These are phyloP conservation scores for Chiridota heheva DNA, from an alignment of 35 echinoderm and acorn worm genomes.

Conservation along the genomic window DNA sequence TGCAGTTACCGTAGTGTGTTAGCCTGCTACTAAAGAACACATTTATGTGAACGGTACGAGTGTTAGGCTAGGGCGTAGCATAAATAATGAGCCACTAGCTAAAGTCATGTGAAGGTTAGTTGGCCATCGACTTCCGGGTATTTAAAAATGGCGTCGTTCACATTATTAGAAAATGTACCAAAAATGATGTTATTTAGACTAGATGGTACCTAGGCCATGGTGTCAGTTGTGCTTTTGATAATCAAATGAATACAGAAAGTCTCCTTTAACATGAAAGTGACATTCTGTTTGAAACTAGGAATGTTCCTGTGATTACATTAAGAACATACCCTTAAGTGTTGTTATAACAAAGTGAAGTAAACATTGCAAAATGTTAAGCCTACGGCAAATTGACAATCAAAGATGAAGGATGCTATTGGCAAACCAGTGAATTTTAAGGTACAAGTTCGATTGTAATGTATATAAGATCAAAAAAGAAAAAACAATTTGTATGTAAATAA, in stretches of 20 bases:
- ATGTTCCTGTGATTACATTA: not conserved
- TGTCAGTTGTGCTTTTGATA: not conserved
- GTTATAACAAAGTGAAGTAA: not conserved
- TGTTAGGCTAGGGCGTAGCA: too few species aligned
- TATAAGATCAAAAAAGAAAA: not conserved
- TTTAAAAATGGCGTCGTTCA: constrained; percentile 27
- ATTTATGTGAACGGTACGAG: too few species aligned
- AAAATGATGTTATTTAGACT: not conserved
- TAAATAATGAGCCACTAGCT: too few species aligned
- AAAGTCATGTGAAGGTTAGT: too few species aligned
- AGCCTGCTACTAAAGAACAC: too few species aligned
- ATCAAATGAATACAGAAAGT: not conserved
- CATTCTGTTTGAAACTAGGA: not conserved
- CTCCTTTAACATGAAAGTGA: not conserved
- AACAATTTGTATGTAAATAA: not conserved
- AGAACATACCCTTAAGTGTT: not conserved
- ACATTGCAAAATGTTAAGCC: not conserved
- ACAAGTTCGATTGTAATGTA: not conserved
- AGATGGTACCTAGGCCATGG: not conserved
- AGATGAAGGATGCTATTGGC: not conserved
- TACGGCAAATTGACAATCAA: not conserved
- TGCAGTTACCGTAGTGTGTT: too few species aligned
- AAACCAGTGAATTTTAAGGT: not conserved
- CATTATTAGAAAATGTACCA: not conserved
- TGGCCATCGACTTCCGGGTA: not conserved